These are phyloP conservation scores for Epistrophe eligans DNA, from an alignment of 2,888 invertebrate species.

Conservation along the genomic window DNA sequence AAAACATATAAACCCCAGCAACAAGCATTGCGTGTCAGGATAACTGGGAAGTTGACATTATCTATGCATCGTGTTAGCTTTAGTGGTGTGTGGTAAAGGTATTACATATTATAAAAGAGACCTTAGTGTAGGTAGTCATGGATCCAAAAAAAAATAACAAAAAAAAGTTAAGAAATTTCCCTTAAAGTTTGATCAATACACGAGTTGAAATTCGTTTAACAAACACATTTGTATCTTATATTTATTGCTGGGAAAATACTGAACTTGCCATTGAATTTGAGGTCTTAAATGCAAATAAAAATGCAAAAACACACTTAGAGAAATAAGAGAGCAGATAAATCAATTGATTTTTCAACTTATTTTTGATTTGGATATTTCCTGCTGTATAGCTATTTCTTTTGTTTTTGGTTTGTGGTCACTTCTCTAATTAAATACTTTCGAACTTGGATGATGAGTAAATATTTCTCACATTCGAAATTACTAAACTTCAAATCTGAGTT, in stretches of 20 bases:
- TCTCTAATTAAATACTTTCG: no score
- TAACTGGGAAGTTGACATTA: conserved; percentile 62
- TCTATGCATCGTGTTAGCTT: conserved; percentile 58
- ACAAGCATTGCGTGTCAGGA: conserved; percentile 63
- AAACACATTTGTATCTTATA: neutral
- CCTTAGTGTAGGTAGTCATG: conserved; percentile 5
- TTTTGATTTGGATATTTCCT: no score
- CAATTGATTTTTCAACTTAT: neutral
- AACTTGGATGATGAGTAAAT: no score
- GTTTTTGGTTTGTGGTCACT: no score
- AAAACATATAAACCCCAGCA: conserved; percentile 22
- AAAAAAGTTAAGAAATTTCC: conserved; percentile 13
- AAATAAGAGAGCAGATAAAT: neutral
- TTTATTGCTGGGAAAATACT: neutral
- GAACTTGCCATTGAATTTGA: conserved; percentile 11
- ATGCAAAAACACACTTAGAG: neutral
- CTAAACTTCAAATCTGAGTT: no score
- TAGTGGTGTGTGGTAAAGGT: neutral
- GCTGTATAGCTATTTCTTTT: no score
- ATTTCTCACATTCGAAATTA: no score
- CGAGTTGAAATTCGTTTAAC: neutral
- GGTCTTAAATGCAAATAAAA: neutral
- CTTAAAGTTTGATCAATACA: conserved; percentile 57
- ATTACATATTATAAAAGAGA: conserved; percentile 2
- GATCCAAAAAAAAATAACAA: neutral